Evolutionary conservation across 2,113 vertebrate genomes (phyloP).

Genomic region (Promerops cafer): DNA sequence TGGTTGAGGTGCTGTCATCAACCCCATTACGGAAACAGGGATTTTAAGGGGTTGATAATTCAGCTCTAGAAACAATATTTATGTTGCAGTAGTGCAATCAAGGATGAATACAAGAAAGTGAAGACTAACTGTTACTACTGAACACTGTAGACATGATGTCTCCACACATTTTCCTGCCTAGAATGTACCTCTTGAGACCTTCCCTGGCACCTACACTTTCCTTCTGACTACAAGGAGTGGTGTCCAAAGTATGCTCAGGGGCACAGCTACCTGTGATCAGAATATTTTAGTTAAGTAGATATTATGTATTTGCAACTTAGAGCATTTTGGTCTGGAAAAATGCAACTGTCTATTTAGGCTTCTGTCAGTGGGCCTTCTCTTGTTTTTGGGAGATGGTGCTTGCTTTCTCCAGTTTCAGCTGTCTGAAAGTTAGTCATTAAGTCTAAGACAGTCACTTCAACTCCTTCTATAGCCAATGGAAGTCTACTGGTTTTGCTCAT

Average conservation of each 20-base stretch:
- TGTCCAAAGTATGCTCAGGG: rapidly evolving
- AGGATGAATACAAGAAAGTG: neutral
- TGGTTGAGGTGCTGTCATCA: neutral
- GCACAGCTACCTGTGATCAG: neutral
- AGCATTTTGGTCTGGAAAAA: neutral
- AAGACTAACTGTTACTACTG: neutral
- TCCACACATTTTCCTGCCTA: neutral
- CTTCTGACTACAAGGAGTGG: neutral
- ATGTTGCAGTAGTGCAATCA: neutral
- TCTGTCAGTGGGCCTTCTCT: neutral
- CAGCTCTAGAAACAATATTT: neutral
- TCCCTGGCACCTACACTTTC: neutral
- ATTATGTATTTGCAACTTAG: neutral
- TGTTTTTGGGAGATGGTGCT: neutral
- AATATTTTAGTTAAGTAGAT: neutral
- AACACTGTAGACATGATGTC: neutral
- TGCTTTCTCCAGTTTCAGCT: neutral
- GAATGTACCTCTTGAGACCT: neutral
- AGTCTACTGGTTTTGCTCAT: neutral
- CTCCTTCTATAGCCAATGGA: neutral
- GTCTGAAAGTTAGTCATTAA: neutral
- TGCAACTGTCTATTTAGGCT: neutral
- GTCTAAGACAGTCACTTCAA: neutral
- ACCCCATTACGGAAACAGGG: constrained; percentile 23
- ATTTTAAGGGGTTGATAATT: constrained; percentile 29